A percentile compares a stretch with the other conserved stretches of the same genome.
Evolutionary conservation across 2,797 vertebrate genomes (phyloP).

Genomic region (Anomalospiza imberbis): DNA sequence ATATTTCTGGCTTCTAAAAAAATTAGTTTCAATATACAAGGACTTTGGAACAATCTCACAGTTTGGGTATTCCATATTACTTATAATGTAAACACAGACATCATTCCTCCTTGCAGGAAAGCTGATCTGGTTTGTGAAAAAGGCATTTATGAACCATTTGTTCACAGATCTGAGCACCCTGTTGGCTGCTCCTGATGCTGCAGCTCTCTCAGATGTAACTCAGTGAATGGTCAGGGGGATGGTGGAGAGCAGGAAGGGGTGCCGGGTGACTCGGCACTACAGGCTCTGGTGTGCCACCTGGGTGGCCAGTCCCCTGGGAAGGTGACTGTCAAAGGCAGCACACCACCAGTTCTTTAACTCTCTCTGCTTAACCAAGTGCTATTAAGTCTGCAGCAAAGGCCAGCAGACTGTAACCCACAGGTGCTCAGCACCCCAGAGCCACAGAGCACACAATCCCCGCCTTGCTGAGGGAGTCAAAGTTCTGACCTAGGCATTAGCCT

Average conservation of each 20-base stretch:
- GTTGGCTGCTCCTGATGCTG: neutral
- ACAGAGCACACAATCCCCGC: rapidly evolving
- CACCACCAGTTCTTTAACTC: rapidly evolving
- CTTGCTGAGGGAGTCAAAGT: neutral
- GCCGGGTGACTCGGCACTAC: neutral
- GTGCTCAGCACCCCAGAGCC: rapidly evolving
- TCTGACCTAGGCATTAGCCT: neutral
- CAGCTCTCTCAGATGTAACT: neutral
- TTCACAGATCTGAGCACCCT: neutral
- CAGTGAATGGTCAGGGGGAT: neutral
- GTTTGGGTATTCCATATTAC: neutral
- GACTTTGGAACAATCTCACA: neutral
- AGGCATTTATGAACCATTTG: neutral
- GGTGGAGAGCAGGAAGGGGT: neutral
- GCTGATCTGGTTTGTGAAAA: neutral
- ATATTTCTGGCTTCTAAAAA: neutral
- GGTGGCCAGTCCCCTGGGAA: rapidly evolving
- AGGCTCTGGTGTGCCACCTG: neutral
- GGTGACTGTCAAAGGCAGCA: neutral
- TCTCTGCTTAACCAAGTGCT: neutral
- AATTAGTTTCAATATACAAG: neutral
- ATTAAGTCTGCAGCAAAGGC: neutral
- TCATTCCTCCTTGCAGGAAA: neutral
- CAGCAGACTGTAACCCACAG: neutral
- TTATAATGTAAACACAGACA: neutral